These are phyloP conservation scores for Conomelus anceps DNA, from an alignment of 2,888 invertebrate genomes.

Conservation along the genomic window DNA sequence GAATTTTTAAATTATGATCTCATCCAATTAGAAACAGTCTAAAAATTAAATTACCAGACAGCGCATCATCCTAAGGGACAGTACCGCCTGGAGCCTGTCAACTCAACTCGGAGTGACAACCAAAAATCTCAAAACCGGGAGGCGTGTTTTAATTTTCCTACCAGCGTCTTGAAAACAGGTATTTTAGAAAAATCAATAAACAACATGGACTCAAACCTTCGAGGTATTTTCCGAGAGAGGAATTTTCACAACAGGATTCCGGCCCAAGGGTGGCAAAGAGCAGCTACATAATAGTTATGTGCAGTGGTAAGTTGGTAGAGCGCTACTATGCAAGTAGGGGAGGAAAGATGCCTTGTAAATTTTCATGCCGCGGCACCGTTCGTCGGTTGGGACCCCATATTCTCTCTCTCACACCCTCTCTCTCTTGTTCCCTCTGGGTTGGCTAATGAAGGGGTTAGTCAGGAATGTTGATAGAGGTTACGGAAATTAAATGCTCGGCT, in stretches of 20 bases:
- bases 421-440: no score
- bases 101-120: background rate
- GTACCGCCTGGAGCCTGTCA: background rate
- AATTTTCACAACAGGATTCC: background rate
- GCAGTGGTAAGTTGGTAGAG: background rate
- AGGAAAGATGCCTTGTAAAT: background rate
- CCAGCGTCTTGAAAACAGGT: background rate
- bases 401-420: no score
- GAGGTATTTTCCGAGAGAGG: background rate
- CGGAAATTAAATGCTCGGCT: slow-evolving; percentile 8
- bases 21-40: background rate
- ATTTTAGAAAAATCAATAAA: background rate
- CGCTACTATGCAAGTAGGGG: background rate
- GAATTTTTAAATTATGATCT: background rate
- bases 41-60: background rate
- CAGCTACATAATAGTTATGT: background rate
- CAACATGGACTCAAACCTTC: background rate
- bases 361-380: no score
- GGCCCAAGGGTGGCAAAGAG: background rate
- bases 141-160: background rate
- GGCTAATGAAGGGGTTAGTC: slow-evolving; percentile 13
- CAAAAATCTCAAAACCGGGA: background rate
- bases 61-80: background rate
- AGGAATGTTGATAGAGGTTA: slow-evolving; percentile 13
- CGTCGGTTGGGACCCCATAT: no score